Percentiles rank a stretch among this genome's conserved stretches.
phyloP scores from a whole-genome alignment of 2,113 vertebrate species.

The Ciconia maguari region DNA sequence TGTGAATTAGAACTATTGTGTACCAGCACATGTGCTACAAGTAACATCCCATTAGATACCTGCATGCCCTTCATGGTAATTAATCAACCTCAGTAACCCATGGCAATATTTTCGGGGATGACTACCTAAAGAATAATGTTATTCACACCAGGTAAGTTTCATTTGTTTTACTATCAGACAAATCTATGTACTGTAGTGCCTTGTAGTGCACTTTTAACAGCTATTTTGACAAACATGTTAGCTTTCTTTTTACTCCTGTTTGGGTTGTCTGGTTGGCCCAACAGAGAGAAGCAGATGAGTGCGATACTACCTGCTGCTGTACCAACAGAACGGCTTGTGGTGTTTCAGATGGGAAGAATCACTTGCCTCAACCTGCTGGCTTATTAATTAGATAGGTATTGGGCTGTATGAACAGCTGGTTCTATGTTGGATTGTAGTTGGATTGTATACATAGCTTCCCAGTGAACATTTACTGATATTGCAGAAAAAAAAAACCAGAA shows the following conservation, averaged over 20 bases:
- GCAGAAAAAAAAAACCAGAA: background rate
- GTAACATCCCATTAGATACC: background rate
- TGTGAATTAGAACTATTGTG: background rate
- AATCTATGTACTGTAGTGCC: background rate
- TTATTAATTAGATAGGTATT: background rate
- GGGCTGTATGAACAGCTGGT: background rate
- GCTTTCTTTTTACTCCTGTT: background rate
- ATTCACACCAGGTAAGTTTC: background rate
- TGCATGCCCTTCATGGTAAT: too few species aligned
- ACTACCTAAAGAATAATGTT: background rate
- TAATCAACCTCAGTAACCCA: background rate
- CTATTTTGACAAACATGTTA: background rate
- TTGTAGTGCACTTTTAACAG: background rate
- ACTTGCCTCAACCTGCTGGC: background rate
- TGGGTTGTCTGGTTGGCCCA: background rate
- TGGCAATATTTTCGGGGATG: background rate
- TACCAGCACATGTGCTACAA: background rate
- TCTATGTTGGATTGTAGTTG: background rate
- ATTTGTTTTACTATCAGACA: background rate
- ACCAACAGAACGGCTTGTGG: background rate
- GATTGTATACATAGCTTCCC: background rate
- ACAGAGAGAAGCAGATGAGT: background rate
- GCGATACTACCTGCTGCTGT: background rate
- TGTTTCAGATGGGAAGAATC: background rate
- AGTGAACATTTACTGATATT: background rate